Conservation (phyloP, 2,888 invertebrate species). For the Schizotus pectinicornis region DNA sequence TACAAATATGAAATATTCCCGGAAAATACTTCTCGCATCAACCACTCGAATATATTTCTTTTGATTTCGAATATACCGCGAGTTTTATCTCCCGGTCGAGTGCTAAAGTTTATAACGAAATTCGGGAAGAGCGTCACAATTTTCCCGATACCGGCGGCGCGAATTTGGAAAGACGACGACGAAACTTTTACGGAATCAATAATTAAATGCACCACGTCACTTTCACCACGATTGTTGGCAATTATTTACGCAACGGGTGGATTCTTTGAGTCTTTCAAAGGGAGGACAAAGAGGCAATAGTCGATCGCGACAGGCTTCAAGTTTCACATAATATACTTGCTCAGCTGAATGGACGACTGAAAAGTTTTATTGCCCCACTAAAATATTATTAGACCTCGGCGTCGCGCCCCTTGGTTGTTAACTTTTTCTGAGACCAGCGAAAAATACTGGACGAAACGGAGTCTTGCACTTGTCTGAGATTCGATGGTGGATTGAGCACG, state of each 20-base stretch:
- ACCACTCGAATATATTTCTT: slow-evolving; percentile 2
- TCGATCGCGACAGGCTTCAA: no score
- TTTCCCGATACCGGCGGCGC: neutral
- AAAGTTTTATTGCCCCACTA: no score
- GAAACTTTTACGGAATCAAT: neutral
- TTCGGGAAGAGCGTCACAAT: slow-evolving; percentile 2
- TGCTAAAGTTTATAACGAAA: slow-evolving; percentile 5
- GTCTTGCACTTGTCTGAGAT: no score
- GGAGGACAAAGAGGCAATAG: no score
- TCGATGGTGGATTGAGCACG: no score
- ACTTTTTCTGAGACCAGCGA: no score
- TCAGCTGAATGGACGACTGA: no score
- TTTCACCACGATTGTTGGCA: neutral
- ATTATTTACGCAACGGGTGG: slow-evolving; percentile 1
- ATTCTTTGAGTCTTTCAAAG: neutral
- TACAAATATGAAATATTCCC: slow-evolving; percentile 14
- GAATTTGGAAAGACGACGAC: no score
- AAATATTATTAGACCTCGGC: no score
- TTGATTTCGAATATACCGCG: neutral
- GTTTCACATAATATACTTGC: no score
- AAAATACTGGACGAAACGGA: no score
- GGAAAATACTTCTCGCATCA: slow-evolving; percentile 15
- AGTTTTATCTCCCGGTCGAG: slow-evolving; percentile 3
- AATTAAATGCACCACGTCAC: neutral
- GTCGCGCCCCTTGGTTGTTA: no score